Evolutionary conservation across 2,113 vertebrate species (phyloP).

Genomic region (Baryphthengus martii): DNA sequence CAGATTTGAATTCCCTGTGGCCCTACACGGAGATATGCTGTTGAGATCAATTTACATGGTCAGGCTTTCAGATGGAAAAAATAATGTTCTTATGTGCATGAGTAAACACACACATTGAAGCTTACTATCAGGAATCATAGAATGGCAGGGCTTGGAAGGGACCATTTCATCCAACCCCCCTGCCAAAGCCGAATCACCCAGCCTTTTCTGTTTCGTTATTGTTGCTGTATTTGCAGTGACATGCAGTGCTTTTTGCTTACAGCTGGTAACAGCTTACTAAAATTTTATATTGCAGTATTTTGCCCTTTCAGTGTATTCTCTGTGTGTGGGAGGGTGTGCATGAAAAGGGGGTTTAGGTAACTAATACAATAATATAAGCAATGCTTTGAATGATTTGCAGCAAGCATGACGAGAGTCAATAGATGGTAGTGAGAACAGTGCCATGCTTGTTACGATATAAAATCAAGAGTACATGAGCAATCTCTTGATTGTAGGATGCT

Average conservation of each 20-base stretch:
- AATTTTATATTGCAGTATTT: not conserved
- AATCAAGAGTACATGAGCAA: not conserved
- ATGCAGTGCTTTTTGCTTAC: not conserved
- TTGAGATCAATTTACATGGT: not conserved
- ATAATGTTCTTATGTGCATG: not conserved
- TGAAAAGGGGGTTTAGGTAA: not conserved
- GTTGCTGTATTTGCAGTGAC: not conserved
- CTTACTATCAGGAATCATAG: not conserved
- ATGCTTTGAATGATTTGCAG: not conserved
- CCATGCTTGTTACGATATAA: not conserved
- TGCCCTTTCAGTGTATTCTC: not conserved
- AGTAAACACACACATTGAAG: not conserved
- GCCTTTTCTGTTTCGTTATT: not conserved
- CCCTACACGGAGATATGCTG: not conserved
- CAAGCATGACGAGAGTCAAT: not conserved
- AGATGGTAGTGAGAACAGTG: not conserved
- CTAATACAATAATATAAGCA: not conserved
- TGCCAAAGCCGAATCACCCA: too few relatives aligned
- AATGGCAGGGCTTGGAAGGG: too few relatives aligned
- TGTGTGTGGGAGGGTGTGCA: not conserved
- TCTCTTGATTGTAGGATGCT: not conserved
- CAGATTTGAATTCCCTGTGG: not conserved
- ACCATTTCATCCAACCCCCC: too few relatives aligned
- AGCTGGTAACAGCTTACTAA: not conserved
- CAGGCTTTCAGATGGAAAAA: not conserved